These are phyloP conservation scores for Ochropleura plecta DNA, from an alignment of 2,888 invertebrate species.

Conservation along the genomic window DNA sequence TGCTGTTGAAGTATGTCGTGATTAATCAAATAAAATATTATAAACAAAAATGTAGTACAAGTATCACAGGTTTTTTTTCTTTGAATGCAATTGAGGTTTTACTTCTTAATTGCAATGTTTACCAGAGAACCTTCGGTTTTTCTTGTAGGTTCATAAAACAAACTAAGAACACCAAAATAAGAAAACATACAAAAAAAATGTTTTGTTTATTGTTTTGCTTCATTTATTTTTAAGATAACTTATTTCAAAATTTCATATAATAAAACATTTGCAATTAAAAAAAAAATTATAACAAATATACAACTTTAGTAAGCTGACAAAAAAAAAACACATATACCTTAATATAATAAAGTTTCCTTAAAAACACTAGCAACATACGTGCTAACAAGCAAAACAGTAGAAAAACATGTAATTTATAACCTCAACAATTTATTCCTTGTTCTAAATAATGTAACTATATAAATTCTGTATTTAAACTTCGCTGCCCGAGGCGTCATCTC, in stretches of 20 bases:
- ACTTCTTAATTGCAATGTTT: not conserved
- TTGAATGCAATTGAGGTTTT: not conserved
- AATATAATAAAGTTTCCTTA: not conserved
- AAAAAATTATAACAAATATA: not conserved
- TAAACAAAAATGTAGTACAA: not conserved
- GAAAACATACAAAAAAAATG: no score
- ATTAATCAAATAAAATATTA: not conserved
- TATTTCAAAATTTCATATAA: not conserved
- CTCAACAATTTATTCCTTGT: conserved; percentile 24
- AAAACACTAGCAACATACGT: conserved; percentile 9
- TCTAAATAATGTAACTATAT: conserved; percentile 56
- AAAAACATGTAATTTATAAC: conserved; percentile 42
- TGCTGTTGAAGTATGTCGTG: not conserved
- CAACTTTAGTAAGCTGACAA: not conserved
- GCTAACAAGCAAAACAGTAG: conserved; percentile 49
- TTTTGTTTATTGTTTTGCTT: no score
- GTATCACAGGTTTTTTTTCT: not conserved
- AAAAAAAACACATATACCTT: not conserved
- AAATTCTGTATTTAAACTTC: conserved; percentile 53
- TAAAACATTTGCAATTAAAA: not conserved
- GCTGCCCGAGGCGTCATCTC: conserved; percentile 41
- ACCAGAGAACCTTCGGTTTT: not conserved
- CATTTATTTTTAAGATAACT: no score
- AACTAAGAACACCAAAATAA: not conserved
- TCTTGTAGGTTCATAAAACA: not conserved